phyloP scores from a whole-genome alignment of 2,113 vertebrate species.

The Pedetes capensis region DNA sequence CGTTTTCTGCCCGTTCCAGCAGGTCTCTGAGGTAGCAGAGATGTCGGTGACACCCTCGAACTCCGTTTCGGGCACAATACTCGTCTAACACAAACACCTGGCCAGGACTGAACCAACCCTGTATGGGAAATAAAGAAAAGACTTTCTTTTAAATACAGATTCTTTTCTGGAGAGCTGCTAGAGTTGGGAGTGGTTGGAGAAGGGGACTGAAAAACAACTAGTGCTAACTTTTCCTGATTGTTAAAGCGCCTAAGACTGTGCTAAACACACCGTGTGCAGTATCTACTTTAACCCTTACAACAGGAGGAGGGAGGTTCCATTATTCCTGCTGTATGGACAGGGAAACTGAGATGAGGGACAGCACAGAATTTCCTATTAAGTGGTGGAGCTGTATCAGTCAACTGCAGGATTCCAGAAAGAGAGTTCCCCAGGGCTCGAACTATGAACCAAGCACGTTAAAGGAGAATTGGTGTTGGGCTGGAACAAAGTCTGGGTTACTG shows the following conservation, averaged over 20 bases:
- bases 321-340: neutral
- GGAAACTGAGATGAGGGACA: neutral
- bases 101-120: slow-evolving; percentile 99
- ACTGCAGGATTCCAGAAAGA: neutral
- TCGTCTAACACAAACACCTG: slow-evolving; percentile 99
- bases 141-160: slow-evolving; percentile 83
- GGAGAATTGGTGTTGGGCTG: neutral
- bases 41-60: slow-evolving; percentile 97
- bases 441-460: neutral
- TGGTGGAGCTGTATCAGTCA: neutral
- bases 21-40: slow-evolving; percentile 98
- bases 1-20: slow-evolving; percentile 96
- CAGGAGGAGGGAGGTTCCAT: neutral
- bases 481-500: slow-evolving; percentile 11
- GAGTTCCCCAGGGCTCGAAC: slow-evolving; percentile 4
- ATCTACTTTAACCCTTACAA: neutral
- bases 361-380: neutral
- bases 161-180: slow-evolving; percentile 68
- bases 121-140: slow-evolving; percentile 79
- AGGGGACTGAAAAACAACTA: slow-evolving; percentile 38
- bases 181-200: slow-evolving; percentile 8
- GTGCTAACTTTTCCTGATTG: neutral
- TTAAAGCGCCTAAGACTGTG: too few relatives aligned
- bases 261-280: fast-evolving
- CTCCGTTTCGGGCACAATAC: slow-evolving; percentile 97